Conservation (phyloP, 1,140 invertebrate genomes). For the Pseudomyrmex flavicornis region DNA sequence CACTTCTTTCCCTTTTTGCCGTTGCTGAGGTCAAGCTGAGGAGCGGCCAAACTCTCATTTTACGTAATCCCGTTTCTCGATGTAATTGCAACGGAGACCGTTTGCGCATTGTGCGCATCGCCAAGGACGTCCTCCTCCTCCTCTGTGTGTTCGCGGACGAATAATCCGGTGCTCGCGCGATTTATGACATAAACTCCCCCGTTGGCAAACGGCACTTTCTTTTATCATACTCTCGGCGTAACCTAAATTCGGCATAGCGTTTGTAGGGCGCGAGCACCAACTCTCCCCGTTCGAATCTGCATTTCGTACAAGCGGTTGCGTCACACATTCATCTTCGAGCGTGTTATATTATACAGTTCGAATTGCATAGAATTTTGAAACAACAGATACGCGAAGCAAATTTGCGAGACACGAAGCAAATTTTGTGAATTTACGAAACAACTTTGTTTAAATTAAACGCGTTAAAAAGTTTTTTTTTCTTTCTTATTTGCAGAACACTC, state of each 20-base stretch:
- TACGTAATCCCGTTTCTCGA: slow-evolving; percentile 77
- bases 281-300: slow-evolving; percentile 3
- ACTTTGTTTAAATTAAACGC: background rate
- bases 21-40: slow-evolving; percentile 69
- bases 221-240: slow-evolving; percentile 26
- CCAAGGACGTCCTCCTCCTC: background rate
- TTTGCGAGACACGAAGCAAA: background rate
- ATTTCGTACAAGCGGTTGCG: slow-evolving; percentile 25
- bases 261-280: slow-evolving; percentile 11
- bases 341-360: background rate
- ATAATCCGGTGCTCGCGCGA: background rate
- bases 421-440: background rate
- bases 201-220: slow-evolving; percentile 24
- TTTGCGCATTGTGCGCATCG: slow-evolving; percentile 11
- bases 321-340: slow-evolving; percentile 26
- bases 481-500: background rate
- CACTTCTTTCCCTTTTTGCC: slow-evolving; percentile 22
- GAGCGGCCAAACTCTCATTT: slow-evolving; percentile 74
- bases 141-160: background rate
- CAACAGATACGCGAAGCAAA: background rate
- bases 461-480: background rate
- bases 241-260: background rate
- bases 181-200: slow-evolving; percentile 5
- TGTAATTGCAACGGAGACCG: slow-evolving; percentile 71
- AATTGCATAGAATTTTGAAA: background rate